phyloP scores from a whole-genome alignment of 1,140 invertebrate species.

The Portunus trituberculatus region DNA sequence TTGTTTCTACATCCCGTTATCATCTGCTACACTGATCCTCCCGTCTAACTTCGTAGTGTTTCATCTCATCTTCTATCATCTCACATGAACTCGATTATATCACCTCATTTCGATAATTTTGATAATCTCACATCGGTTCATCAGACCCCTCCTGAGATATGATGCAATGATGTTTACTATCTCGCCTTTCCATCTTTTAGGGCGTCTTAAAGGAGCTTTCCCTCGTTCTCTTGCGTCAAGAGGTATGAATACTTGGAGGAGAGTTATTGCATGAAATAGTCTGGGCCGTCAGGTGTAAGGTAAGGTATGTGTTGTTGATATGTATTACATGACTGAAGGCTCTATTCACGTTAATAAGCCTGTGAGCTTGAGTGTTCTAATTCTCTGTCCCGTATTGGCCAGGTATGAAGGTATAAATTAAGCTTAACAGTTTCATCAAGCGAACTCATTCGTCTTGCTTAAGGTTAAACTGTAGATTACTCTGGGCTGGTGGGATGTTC shows the following conservation, averaged over 20 bases:
- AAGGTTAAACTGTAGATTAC: background rate
- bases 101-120: too few species aligned
- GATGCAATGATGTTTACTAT: background rate
- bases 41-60: background rate
- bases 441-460: background rate
- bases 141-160: background rate
- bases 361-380: background rate
- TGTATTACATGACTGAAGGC: too few species aligned
- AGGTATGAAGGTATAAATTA: background rate
- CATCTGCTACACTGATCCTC: background rate
- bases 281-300: too few species aligned
- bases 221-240: too few species aligned
- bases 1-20: background rate
- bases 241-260: too few species aligned
- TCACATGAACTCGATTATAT: too few species aligned
- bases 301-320: too few species aligned
- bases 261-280: too few species aligned
- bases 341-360: too few species aligned
- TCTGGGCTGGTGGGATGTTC: background rate
- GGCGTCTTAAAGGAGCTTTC: too few species aligned
- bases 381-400: background rate
- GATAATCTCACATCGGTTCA: too few species aligned
- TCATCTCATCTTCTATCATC: background rate
- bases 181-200: background rate
- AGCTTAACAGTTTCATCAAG: slow-evolving; percentile 13